Evolutionary conservation across 2,113 vertebrate species (phyloP).

Genomic region (Arizona elegans): DNA sequence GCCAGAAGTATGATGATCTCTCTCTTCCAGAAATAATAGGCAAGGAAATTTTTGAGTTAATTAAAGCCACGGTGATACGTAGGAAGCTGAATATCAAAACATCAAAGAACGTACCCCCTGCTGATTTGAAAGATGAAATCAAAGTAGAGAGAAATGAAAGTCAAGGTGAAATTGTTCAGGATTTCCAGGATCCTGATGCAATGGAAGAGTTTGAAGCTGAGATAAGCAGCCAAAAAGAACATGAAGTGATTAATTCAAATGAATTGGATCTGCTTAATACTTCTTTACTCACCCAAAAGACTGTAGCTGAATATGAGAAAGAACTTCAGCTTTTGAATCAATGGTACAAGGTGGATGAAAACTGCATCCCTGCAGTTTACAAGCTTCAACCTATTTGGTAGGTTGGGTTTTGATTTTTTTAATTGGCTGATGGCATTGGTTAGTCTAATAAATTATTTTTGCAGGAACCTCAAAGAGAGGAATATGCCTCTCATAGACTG

Average conservation of each 20-base stretch:
- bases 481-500: not conserved
- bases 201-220: conserved; percentile 17
- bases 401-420: conserved; percentile 2
- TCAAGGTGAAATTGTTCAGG: conserved; percentile 14
- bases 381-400: conserved; percentile 64
- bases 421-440: not conserved
- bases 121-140: conserved; percentile 22
- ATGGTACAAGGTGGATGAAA: conserved; percentile 66
- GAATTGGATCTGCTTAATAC: conserved; percentile 28
- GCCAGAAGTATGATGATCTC: conserved; percentile 59
- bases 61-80: conserved; percentile 47
- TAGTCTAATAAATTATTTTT: not conserved
- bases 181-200: conserved; percentile 13
- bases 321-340: conserved; percentile 59
- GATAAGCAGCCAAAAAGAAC: conserved; percentile 5
- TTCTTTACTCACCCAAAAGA: conserved; percentile 14
- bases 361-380: conserved; percentile 59
- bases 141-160: conserved; percentile 16
- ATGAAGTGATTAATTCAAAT: not conserved
- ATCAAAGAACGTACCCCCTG: conserved; percentile 24
- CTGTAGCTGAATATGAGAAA: conserved; percentile 46
- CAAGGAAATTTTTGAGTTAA: conserved; percentile 59
- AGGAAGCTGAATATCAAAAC: conserved; percentile 42
- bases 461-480: not conserved
- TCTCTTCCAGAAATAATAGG: conserved; percentile 56